Base-by-base conservation (phyloP, 1,140 invertebrate genomes). In the Lordiphosa mommai region DNA sequence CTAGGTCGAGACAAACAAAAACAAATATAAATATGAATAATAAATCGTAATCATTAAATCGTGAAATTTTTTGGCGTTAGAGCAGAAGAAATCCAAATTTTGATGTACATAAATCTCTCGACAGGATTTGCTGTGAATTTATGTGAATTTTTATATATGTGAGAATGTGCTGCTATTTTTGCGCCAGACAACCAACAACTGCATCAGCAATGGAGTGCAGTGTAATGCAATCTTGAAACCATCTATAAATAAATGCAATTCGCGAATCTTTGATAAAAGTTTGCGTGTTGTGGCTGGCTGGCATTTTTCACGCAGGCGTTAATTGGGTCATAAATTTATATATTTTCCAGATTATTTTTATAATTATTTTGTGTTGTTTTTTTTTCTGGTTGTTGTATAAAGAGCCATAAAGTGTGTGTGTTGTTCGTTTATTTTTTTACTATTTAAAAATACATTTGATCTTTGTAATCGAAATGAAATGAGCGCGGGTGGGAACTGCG, bases 241-340 rank as follows among this genome's bases (percentile, higher is more conserved):
- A 47, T 72, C 65, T 71, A 74, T 58, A 82, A 82, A 80, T 80
- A 80, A 56, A 58, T 70, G 76, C 73, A 63, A 38, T 63, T 59
- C 46, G 71, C 57, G 57, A 74, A 82, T 80, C 59, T 73, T 59
- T 82, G 74, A 80, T 82, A 76, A 76, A 80, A 82, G 44, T 69
- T 74, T 58, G 59, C 61, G 55, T 82, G 56, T 61, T 59, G 38
- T 47, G 44, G 41, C 47, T 23, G 50, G 46, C 72, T 52, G 70
- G 59, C 57, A 60, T 65, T 66, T 65, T 65, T 74, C 72, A 70
- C 60, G 60, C 57, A 53, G 56, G 61, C 71, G 71, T 72, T 82
- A 82, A 82, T 82, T 82, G 77, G 76, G 72, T 84, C 71, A 84
- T 82, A 82, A 82, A 82, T 82, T 84, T 46, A 56, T 59, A 59